These are phyloP conservation scores for Panulirus ornatus DNA, from an alignment of 1,140 invertebrate genomes.

Conservation along the genomic window DNA sequence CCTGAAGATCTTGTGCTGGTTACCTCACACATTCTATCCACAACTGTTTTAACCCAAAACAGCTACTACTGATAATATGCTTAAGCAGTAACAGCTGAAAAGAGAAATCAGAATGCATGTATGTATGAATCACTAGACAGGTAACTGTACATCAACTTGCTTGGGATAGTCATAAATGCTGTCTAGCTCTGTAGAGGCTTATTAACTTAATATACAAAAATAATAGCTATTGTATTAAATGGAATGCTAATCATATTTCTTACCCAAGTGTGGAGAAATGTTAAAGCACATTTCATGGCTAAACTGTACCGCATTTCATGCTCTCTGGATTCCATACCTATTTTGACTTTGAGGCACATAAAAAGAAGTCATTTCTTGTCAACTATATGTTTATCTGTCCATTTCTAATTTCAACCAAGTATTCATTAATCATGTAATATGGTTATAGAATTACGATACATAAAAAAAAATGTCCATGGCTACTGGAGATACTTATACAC, in stretches of 20 bases:
- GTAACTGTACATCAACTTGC: neutral
- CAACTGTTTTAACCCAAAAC: neutral
- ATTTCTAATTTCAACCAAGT: neutral
- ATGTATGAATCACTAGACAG: neutral
- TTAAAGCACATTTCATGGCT: neutral
- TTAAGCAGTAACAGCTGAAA: neutral
- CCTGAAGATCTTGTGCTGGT: conserved; percentile 3
- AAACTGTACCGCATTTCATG: too few species aligned
- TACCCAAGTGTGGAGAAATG: neutral
- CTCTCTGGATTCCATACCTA: too few species aligned
- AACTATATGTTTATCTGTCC: too few species aligned
- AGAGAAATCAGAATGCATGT: neutral
- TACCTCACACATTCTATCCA: neutral
- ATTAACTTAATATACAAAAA: conserved; percentile 9
- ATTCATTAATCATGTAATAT: neutral
- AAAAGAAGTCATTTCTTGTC: too few species aligned
- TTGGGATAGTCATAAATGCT: neutral
- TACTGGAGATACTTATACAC: conserved; percentile 80
- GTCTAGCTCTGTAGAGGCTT: neutral
- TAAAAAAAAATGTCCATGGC: neutral
- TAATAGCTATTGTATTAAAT: conserved; percentile 12
- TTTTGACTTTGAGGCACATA: too few species aligned
- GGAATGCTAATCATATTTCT: neutral
- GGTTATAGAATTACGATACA: neutral
- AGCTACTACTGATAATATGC: neutral